Evolutionary conservation across 2,888 invertebrate species (phyloP).

Genomic region (Caenorhabditis sp.): DNA sequence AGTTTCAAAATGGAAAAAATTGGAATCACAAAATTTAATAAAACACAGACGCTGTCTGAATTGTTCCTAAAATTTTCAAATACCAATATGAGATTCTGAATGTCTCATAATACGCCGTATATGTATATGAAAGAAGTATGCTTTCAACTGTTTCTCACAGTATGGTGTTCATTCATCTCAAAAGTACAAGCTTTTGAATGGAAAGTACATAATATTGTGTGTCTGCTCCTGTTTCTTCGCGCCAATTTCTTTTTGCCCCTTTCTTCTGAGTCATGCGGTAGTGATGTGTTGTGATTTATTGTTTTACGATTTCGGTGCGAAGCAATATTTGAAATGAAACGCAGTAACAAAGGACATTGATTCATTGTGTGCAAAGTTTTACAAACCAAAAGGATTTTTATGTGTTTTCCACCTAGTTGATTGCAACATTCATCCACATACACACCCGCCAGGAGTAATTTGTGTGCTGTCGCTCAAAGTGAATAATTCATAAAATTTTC

Average conservation of each 20-base stretch:
- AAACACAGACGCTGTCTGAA: too few relatives aligned
- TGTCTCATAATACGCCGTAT: too few relatives aligned
- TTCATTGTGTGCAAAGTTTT: neutral
- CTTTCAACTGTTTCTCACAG: too few relatives aligned
- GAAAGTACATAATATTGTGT: neutral
- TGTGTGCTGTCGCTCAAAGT: neutral
- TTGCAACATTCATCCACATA: neutral
- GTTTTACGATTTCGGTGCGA: neutral
- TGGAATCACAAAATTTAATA: too few relatives aligned
- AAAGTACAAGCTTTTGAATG: too few relatives aligned
- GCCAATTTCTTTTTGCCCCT: neutral
- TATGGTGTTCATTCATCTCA: too few relatives aligned
- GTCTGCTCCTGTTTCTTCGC: neutral
- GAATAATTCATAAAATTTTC: neutral
- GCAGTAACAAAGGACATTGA: neutral
- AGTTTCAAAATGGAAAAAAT: too few relatives aligned
- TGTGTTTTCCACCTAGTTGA: neutral
- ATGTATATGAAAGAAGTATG: too few relatives aligned
- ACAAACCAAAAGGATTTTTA: neutral
- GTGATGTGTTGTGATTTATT: neutral
- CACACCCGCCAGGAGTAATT: neutral
- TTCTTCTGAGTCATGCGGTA: neutral
- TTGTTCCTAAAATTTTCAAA: too few relatives aligned
- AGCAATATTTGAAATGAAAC: neutral
- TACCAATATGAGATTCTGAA: too few relatives aligned